Evolutionary conservation across 2,888 invertebrate species (phyloP).

Genomic region (Adelphocoris suturalis): DNA sequence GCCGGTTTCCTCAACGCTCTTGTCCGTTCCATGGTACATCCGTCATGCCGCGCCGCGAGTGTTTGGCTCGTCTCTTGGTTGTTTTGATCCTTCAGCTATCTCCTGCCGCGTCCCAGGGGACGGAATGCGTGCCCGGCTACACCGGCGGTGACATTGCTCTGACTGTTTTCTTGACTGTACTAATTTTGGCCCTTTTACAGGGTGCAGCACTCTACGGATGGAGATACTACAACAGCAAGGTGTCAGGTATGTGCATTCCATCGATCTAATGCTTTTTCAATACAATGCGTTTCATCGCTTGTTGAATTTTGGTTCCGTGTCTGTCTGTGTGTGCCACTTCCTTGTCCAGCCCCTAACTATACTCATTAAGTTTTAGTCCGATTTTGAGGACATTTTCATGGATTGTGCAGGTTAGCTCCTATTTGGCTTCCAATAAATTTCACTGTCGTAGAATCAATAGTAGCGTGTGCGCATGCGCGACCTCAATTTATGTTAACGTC

Average conservation of each 20-base stretch:
- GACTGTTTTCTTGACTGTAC: constrained; percentile 41
- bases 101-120: constrained; percentile 14
- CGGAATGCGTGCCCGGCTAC: constrained; percentile 53
- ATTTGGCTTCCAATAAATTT: too few relatives aligned
- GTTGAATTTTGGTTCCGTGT: too few relatives aligned
- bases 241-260: constrained; percentile 40
- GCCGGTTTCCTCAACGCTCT: constrained; percentile 38
- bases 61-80: constrained; percentile 40
- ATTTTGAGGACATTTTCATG: too few relatives aligned
- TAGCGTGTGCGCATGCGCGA: too few relatives aligned
- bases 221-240: constrained; percentile 49
- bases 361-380: too few relatives aligned
- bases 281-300: too few relatives aligned
- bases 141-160: constrained; percentile 60
- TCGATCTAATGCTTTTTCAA: background rate
- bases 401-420: too few relatives aligned
- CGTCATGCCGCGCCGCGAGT: constrained; percentile 63
- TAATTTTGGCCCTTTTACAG: constrained; percentile 41
- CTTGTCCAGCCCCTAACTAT: too few relatives aligned
- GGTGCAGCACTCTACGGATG: constrained; percentile 55
- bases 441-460: too few relatives aligned
- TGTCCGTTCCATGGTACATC: constrained; percentile 2
- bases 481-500: too few relatives aligned
- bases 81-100: constrained; percentile 50
- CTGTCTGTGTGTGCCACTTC: too few relatives aligned